Conservation (phyloP, 2,113 vertebrate genomes). For the Sebastes fasciatus region DNA sequence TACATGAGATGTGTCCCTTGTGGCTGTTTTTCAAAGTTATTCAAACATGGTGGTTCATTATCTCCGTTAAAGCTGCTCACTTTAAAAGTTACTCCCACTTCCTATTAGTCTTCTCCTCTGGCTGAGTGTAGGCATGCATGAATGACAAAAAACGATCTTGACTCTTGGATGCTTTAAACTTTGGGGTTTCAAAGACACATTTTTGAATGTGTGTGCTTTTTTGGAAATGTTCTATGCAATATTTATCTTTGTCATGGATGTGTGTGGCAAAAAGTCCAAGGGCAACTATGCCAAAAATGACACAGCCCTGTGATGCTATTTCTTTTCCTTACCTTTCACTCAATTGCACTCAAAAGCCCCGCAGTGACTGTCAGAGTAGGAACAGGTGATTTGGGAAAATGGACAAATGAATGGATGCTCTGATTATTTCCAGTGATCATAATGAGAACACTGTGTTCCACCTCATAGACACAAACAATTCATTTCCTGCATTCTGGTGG, state of each 20-base stretch:
- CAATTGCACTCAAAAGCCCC: not conserved
- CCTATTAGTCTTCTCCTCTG: slow-evolving; percentile 5
- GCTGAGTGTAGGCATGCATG: slow-evolving; percentile 1
- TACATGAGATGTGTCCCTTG: not conserved
- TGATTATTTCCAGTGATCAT: slow-evolving; percentile 16
- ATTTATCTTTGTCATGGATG: not conserved
- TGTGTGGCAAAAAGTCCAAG: not conserved
- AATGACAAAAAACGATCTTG: slow-evolving; percentile 3
- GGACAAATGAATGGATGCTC: not conserved
- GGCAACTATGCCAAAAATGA: not conserved
- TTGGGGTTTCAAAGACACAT: not conserved
- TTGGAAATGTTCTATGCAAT: not conserved
- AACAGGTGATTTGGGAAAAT: not conserved
- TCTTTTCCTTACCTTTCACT: not conserved
- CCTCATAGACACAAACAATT: not conserved
- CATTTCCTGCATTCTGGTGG: no score
- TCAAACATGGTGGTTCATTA: slow-evolving; percentile 21
- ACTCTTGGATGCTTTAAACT: not conserved
- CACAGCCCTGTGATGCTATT: not conserved
- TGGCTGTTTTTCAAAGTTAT: slow-evolving; percentile 5
- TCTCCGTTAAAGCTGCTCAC: not conserved
- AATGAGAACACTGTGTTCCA: slow-evolving; percentile 35
- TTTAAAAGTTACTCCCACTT: not conserved
- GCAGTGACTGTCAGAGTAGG: not conserved
- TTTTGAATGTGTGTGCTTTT: not conserved